Evolutionary conservation across 2,888 invertebrate genomes (phyloP).

Genomic region (Monoplex corrugatus): DNA sequence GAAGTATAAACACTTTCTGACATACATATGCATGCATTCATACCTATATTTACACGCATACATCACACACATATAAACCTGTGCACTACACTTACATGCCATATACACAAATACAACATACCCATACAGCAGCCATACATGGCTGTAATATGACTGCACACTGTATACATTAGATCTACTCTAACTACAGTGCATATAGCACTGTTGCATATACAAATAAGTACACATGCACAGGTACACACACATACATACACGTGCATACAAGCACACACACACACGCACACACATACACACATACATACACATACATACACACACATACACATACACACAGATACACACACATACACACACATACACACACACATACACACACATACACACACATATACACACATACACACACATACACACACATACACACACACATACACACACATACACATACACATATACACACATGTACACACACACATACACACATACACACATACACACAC

Average conservation of each 20-base stretch:
- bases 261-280: slow-evolving; percentile 27
- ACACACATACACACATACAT: slow-evolving; percentile 22
- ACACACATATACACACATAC: background rate
- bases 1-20: background rate
- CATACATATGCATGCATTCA: background rate
- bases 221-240: background rate
- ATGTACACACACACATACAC: background rate
- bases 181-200: no score
- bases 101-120: no score
- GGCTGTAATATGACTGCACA: no score
- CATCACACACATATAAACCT: background rate
- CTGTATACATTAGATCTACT: no score
- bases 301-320: background rate
- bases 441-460: background rate
- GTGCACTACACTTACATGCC: no score
- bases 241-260: background rate
- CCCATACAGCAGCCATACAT: no score
- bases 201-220: no score
- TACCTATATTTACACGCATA: background rate
- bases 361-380: background rate
- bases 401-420: background rate
- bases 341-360: slow-evolving; percentile 14
- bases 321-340: background rate
- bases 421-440: slow-evolving; percentile 26
- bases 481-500: slow-evolving; percentile 4